These are phyloP conservation scores for Cydia splendana DNA, from an alignment of 1,140 invertebrate species.

Conservation along the genomic window DNA sequence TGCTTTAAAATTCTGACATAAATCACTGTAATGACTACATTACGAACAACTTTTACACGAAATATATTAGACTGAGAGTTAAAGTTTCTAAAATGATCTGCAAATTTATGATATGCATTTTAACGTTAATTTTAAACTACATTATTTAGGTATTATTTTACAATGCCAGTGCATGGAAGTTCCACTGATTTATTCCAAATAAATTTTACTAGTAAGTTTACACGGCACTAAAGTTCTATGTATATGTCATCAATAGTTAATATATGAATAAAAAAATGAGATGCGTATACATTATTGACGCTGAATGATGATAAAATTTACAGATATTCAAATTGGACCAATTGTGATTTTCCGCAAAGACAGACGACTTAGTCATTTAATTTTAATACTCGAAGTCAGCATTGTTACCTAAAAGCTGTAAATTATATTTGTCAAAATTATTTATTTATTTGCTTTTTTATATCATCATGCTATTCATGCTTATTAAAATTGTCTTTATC, in stretches of 20 bases:
- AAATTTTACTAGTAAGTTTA: neutral
- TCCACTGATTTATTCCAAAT: neutral
- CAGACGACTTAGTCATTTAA: too few species aligned
- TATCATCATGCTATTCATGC: too few species aligned
- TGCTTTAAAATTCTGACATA: too few species aligned
- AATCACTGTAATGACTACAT: too few species aligned
- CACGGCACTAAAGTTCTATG: neutral
- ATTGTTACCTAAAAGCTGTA: too few species aligned
- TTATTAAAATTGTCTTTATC: too few species aligned
- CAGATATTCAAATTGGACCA: too few species aligned
- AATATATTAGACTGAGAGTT: neutral
- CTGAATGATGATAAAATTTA: too few species aligned
- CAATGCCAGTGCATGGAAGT: neutral
- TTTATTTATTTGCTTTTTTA: too few species aligned
- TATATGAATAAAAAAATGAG: neutral
- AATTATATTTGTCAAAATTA: too few species aligned
- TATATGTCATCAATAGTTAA: neutral
- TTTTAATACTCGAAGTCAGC: too few species aligned
- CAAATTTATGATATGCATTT: neutral
- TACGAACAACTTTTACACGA: neutral
- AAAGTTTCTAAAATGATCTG: slow-evolving; percentile 14
- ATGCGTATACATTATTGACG: neutral
- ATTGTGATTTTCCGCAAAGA: too few species aligned
- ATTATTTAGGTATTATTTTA: neutral
- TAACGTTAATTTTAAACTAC: neutral